Evolutionary conservation across 1,140 invertebrate genomes (phyloP), one percentile per base, ranked within the genome.

Genomic region (Ectropis grisescens): DNA sequence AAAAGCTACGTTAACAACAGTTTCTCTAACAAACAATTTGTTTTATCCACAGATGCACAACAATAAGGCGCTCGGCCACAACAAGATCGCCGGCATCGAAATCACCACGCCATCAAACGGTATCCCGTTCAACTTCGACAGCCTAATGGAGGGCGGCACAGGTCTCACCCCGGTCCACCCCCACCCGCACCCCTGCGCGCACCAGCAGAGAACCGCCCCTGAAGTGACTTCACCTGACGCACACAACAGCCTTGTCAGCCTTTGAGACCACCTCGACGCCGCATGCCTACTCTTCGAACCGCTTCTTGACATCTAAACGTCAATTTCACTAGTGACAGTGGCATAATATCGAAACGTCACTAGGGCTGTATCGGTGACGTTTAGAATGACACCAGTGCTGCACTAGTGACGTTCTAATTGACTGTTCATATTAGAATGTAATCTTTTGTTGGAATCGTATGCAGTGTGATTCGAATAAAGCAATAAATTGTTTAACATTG

Each of bases 141-240:
- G 92, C 28, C 85, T 97, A 34, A 95, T 97, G 90, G 94, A 95
- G 51, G 93, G 93, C 27, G 94, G 94, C 37, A 96, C 94, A 2
- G 94, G 94, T 0, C 82, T 96, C 7, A 96, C 94, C 2, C 94
- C 94, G 0, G 90, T 96, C 2, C 72, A 80, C 54, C 89, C 90
- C 23, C 69, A 74, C 57, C 88, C 89, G 8, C 88, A 86, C 37
- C 88, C 88, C 2, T 62, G 60, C 51, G 64, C 65, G 4, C 59
- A 64, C 33, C 75, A 79, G 43, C 66, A 67, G 36, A 60, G 66
- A 23, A 44, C 48, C 34, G 58, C 60, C 23, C 78, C 78, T 28
- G 78, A 81, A 42, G 61, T 58, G n/a, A 47, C 61, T 27, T 71
- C 75, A 24, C 74, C 72, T 23, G 78, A 81, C 45, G 36, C 54